A percentile compares a stretch with the other conserved stretches of the same genome.
phyloP scores from a whole-genome alignment of 1,140 invertebrate genomes.

The Aphidius ervi region DNA sequence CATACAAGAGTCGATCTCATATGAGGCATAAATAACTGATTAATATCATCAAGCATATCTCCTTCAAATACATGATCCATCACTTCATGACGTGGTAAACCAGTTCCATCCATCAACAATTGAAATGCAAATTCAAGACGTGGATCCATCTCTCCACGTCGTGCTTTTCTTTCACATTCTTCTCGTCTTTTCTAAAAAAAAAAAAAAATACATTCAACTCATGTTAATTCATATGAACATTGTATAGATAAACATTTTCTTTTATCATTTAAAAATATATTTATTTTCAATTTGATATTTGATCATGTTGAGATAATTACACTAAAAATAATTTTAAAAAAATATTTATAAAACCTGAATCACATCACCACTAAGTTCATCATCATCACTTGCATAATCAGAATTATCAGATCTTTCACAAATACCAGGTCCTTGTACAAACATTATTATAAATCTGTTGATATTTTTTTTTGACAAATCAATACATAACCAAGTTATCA shows the following conservation, averaged over 20 bases:
- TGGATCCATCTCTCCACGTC: constrained; percentile 84
- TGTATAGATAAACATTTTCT: too few species aligned
- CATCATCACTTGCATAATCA: constrained; percentile 38
- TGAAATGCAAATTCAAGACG: constrained; percentile 84
- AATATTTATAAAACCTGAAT: constrained; percentile 38
- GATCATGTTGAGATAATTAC: too few species aligned
- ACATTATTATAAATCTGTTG: constrained; percentile 33
- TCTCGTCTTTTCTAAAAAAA: constrained; percentile 68
- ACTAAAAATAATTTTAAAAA: constrained; percentile 1
- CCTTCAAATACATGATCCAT: constrained; percentile 87
- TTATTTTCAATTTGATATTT: too few species aligned
- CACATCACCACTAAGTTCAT: constrained; percentile 37
- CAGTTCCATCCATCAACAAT: constrained; percentile 76
- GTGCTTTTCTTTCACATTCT: constrained; percentile 84
- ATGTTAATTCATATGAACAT: too few species aligned
- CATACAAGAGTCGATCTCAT: constrained; percentile 84
- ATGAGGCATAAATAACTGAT: constrained; percentile 79
- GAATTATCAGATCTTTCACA: constrained; percentile 39
- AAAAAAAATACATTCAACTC: neutral
- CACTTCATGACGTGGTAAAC: constrained; percentile 71
- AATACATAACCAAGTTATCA: too few species aligned
- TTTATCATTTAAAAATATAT: too few species aligned
- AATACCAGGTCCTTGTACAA: constrained; percentile 42
- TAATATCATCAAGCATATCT: constrained; percentile 85
- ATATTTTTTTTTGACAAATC: too few species aligned